A percentile compares a stretch with the other conserved stretches of the same genome.
Conservation (phyloP, 2,113 vertebrate genomes). For the Eublepharis macularius region DNA sequence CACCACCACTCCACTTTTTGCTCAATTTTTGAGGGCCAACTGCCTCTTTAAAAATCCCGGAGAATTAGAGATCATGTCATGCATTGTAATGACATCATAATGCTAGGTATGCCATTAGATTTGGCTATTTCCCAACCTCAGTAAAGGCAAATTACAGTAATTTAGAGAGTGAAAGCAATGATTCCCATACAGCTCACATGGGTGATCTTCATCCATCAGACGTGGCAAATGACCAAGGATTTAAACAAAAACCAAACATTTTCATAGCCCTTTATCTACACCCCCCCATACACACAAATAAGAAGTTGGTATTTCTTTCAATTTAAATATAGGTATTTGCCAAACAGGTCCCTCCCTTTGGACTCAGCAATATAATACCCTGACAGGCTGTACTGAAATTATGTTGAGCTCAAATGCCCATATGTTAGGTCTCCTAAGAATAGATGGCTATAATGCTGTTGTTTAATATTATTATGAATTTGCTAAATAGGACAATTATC, state of each 20-base stretch:
- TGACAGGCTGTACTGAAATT: neutral
- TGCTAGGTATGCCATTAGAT: neutral
- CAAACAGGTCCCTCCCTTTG: neutral
- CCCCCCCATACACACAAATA: neutral
- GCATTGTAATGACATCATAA: neutral
- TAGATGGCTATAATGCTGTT: neutral
- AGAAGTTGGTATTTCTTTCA: neutral
- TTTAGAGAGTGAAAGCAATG: neutral
- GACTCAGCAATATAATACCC: neutral
- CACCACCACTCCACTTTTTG: no score
- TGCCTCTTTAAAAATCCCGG: neutral
- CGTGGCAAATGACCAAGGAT: neutral
- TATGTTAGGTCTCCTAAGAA: neutral
- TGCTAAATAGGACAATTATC: constrained; percentile 25
- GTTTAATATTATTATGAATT: constrained; percentile 17
- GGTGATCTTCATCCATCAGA: neutral
- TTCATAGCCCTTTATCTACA: neutral
- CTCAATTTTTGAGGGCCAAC: no score
- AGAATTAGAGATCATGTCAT: neutral
- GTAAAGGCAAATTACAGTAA: neutral
- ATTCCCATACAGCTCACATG: neutral
- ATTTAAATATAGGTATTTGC: no score
- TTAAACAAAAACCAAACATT: neutral
- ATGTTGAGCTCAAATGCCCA: neutral
- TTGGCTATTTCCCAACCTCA: neutral